A percentile compares a stretch with the other conserved stretches of the same genome.
Conservation (phyloP, 2,888 invertebrate species). For the Steromphala cineraria region DNA sequence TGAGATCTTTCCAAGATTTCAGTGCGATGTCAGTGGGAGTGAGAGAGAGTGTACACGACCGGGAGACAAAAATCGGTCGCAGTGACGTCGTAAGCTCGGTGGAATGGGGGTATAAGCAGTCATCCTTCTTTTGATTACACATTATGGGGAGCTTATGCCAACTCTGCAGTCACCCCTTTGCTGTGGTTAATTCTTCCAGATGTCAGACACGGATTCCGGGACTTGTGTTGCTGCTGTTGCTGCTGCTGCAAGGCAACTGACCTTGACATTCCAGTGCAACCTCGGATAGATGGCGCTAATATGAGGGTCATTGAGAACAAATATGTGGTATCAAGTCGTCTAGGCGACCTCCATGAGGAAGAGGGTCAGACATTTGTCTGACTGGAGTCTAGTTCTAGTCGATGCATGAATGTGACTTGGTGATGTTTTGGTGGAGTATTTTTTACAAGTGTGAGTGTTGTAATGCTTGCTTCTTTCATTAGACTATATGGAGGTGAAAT, state of each 20-base stretch:
- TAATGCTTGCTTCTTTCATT: too few relatives aligned
- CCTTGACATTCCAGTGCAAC: neutral
- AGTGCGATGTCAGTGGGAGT: too few relatives aligned
- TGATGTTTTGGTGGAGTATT: too few relatives aligned
- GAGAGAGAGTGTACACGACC: too few relatives aligned
- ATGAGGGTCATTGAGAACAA: neutral
- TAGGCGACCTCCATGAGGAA: neutral
- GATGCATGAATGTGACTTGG: too few relatives aligned
- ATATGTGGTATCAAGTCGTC: neutral
- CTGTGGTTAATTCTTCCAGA: conserved; percentile 28
- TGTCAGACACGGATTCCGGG: neutral
- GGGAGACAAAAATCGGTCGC: too few relatives aligned
- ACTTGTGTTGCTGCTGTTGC: conserved; percentile 21
- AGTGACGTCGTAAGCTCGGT: too few relatives aligned
- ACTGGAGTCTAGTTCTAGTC: neutral
- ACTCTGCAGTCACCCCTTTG: conserved; percentile 28
- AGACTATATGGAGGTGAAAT: too few relatives aligned
- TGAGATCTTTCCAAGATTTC: too few relatives aligned
- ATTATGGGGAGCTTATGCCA: conserved; percentile 15
- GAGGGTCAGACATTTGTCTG: conserved; percentile 2
- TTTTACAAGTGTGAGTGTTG: too few relatives aligned
- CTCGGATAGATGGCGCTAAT: neutral
- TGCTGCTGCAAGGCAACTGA: neutral
- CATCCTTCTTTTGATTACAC: neutral
- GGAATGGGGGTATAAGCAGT: too few relatives aligned